phyloP scores from a whole-genome alignment of 2,113 vertebrate genomes.

The Tyrannus savana region DNA sequence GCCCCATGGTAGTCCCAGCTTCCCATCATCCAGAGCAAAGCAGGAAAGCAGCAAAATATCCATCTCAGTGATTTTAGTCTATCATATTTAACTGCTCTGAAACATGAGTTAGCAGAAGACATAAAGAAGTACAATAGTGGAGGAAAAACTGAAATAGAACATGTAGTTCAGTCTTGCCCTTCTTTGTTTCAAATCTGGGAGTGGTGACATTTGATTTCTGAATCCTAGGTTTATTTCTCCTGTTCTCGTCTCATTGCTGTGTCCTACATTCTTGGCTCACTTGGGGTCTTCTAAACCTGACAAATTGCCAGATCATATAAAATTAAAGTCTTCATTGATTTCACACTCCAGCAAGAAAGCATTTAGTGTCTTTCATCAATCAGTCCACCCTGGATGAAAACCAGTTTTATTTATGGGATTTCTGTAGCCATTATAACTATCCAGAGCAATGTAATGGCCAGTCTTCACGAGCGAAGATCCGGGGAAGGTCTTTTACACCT shows the following conservation, averaged over 20 bases:
- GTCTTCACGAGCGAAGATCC: too few species aligned
- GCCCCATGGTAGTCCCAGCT: background rate
- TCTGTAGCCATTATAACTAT: background rate
- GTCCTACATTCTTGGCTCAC: background rate
- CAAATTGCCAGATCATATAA: slow-evolving; percentile 11
- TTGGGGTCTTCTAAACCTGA: background rate
- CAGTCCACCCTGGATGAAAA: background rate
- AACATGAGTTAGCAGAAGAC: background rate
- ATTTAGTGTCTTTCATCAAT: slow-evolving; percentile 39
- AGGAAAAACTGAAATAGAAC: background rate
- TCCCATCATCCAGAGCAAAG: background rate
- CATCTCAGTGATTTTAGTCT: background rate
- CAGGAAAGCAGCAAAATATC: background rate
- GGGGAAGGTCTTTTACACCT: too few species aligned
- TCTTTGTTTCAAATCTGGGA: background rate
- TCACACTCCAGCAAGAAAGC: slow-evolving; percentile 30
- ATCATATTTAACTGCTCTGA: background rate
- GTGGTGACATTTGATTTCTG: background rate
- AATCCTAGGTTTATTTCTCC: background rate
- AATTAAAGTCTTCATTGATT: slow-evolving; percentile 39
- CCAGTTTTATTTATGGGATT: background rate
- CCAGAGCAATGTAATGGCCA: too few species aligned
- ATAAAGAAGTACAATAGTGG: background rate
- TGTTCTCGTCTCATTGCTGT: background rate
- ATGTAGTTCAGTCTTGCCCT: background rate